Evolutionary conservation across 2,113 vertebrate genomes (phyloP).

Genomic region (Macroglossus sobrinus): DNA sequence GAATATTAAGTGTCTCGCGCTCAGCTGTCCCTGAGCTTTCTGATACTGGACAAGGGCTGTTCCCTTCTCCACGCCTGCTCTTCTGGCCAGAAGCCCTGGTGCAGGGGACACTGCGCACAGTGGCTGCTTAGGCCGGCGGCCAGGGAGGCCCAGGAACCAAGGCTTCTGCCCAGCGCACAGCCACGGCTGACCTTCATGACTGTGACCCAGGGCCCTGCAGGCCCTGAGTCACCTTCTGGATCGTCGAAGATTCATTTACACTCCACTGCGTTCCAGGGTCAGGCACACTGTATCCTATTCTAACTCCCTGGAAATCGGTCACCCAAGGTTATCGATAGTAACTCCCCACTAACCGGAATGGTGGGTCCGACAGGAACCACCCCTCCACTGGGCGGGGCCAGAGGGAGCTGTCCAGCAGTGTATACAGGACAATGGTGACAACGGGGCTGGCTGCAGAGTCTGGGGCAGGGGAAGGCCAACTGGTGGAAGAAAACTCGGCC

Average conservation of each 20-base stretch:
- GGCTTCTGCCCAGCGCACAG: not conserved
- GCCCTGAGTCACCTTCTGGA: not conserved
- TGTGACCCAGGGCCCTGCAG: not conserved
- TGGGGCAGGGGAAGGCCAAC: not conserved
- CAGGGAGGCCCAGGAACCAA: not conserved
- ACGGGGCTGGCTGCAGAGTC: no score
- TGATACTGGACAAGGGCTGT: not conserved
- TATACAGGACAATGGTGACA: rapidly evolving
- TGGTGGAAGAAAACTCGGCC: not conserved
- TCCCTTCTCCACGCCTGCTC: not conserved
- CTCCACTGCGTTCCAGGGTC: not conserved
- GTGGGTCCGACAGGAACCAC: not conserved
- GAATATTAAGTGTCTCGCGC: no score
- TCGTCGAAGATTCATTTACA: not conserved
- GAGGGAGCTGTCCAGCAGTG: not conserved
- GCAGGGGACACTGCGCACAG: rapidly evolving
- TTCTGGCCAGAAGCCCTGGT: not conserved
- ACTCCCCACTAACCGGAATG: not conserved
- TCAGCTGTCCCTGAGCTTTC: not conserved
- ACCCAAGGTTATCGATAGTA: not conserved
- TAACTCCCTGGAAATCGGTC: conserved; percentile 24
- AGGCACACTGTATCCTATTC: not conserved
- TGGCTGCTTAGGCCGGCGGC: not conserved
- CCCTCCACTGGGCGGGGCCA: not conserved
- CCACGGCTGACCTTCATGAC: not conserved